Evolutionary conservation across 2,888 invertebrate genomes (phyloP), one percentile per base, ranked within the genome.

Genomic region (Ditula angustiorana): DNA sequence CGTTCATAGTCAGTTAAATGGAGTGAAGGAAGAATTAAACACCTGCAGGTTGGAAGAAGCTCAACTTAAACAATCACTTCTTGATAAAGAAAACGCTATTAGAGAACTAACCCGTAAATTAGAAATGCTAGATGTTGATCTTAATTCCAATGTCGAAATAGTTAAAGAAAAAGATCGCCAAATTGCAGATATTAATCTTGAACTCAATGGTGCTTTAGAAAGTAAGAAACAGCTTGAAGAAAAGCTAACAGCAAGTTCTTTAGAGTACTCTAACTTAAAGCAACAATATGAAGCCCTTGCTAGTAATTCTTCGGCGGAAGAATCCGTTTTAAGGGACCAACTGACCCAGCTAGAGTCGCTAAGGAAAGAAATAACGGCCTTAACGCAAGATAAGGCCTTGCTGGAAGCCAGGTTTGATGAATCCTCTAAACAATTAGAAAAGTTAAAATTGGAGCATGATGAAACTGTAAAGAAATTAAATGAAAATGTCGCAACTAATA

Each of bases 101-200:
- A 92, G 93, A 75, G 90, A 92, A 37, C 76, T 92, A 7, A 83
- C 78, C 33, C 74, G 87, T 10, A 91, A 93, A 80, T 68, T 90
- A 68, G 90, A 92, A 82, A 88, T 91, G 88, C 74, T 89, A 33
- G 87, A 88, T 78, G 82, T 86, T 28, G 94, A 94, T 73, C 76
- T 93, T 11, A 90, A 88, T 77, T 90, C 90, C 0, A 93, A 92
- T 73, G 70, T 83, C 71, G 90, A 90, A 78, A 83, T 89, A 24
- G 78, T 94, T 3, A 71, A 68, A 57, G 92, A 94, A 80, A 93
- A 94, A 76, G 92, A 93, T 71, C 86, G 89, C 1, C 92, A 94
- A 83, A 78, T 94, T 28, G 70, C 77, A 26, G 81, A 86, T 73
- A 74, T 88, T 7, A 88, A 80, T 66, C 87, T 88, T 53, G 88